These are phyloP conservation scores for Eristalinus sepulchralis DNA, from an alignment of 2,888 invertebrate genomes.

Conservation along the genomic window DNA sequence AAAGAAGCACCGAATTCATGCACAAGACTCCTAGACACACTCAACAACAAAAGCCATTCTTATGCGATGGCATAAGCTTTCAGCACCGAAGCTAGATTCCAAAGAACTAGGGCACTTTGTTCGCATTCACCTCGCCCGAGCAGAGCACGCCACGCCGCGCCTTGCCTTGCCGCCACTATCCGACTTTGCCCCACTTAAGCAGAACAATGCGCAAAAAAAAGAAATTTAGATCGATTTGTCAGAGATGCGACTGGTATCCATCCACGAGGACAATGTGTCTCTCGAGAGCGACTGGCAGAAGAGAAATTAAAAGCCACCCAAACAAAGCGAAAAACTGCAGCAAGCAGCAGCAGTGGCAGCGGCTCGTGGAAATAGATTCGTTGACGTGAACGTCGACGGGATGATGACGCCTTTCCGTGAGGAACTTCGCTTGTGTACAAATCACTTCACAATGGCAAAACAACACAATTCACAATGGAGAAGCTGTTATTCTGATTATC, in stretches of 20 bases:
- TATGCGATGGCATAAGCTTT: background rate
- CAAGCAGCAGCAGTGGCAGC: background rate
- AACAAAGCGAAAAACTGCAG: constrained; percentile 11
- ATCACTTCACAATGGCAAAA: constrained; percentile 37
- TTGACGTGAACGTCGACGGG: background rate
- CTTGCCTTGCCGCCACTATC: background rate
- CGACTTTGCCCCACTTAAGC: background rate
- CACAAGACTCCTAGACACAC: background rate
- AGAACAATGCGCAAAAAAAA: background rate
- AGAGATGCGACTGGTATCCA: background rate
- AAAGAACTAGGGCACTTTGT: background rate
- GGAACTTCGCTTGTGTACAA: constrained; percentile 12
- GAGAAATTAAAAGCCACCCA: constrained; percentile 42
- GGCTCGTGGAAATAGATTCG: constrained; percentile 1
- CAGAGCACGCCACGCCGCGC: background rate
- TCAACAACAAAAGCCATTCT: background rate
- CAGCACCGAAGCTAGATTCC: background rate
- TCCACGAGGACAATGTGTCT: background rate
- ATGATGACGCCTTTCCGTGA: background rate
- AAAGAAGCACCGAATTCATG: background rate
- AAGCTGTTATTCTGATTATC: constrained; percentile 65
- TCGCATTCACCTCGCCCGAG: background rate
- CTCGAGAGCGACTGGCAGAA: constrained; percentile 32
- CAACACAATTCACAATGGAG: constrained; percentile 46
- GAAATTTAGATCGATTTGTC: background rate